phyloP scores from a whole-genome alignment of 2,797 vertebrate genomes.

The Gobionotothen gibberifrons region DNA sequence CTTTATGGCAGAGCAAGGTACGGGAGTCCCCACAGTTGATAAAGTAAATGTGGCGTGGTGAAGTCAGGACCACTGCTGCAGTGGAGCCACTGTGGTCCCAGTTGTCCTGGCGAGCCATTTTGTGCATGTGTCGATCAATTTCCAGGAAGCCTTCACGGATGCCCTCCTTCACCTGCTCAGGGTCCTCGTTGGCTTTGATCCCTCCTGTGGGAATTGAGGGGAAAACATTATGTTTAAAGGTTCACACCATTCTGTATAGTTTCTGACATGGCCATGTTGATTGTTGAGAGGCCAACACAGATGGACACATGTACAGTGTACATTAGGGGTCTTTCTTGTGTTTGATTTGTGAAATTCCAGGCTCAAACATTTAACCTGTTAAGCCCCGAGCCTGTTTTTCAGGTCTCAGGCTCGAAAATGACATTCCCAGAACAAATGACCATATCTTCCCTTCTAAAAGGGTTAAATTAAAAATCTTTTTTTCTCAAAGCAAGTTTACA shows the following conservation, averaged over 20 bases:
- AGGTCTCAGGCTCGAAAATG: too few relatives aligned
- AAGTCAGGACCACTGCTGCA: slow-evolving; percentile 80
- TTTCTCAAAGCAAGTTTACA: too few relatives aligned
- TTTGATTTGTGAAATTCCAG: too few relatives aligned
- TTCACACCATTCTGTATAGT: background rate
- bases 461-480: too few relatives aligned
- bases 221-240: slow-evolving; percentile 3
- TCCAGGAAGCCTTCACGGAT: slow-evolving; percentile 81
- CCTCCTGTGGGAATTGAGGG: slow-evolving; percentile 52
- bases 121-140: slow-evolving; percentile 84
- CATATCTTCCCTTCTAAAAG: too few relatives aligned
- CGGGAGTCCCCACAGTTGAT: slow-evolving; percentile 88
- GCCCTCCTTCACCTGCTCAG: slow-evolving; percentile 82
- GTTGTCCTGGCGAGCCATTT: slow-evolving; percentile 75
- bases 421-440: too few relatives aligned
- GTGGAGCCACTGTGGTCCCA: slow-evolving; percentile 83
- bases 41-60: slow-evolving; percentile 81
- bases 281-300: background rate
- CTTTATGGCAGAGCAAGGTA: slow-evolving; percentile 80
- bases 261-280: background rate
- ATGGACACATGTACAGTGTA: too few relatives aligned
- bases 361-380: too few relatives aligned
- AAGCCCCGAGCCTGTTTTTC: too few relatives aligned
- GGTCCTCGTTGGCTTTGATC: slow-evolving; percentile 70
- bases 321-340: too few relatives aligned